These are phyloP conservation scores for Caenorhabditis sinica DNA, from an alignment of 2,888 invertebrate genomes.

Conservation along the genomic window DNA sequence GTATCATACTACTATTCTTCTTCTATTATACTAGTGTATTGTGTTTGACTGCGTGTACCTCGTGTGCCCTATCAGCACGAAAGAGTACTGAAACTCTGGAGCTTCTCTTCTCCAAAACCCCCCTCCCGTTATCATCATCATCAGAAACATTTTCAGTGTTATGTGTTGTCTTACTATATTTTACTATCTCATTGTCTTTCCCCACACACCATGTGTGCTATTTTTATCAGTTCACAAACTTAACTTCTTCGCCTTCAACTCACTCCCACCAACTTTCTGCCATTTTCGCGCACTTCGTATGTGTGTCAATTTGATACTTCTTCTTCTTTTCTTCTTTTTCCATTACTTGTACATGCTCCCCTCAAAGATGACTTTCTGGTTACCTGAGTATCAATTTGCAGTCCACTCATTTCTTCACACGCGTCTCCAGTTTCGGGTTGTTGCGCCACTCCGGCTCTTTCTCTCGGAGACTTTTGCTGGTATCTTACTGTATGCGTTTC, in stretches of 20 bases:
- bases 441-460: conserved; percentile 33
- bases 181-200: conserved; percentile 59
- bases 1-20: conserved; percentile 35
- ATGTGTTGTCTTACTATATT: conserved; percentile 65
- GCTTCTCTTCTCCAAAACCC: no score
- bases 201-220: conserved; percentile 17
- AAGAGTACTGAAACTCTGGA: conserved; percentile 52
- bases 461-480: conserved; percentile 25
- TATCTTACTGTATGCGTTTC: conserved; percentile 63
- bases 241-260: conserved; percentile 34
- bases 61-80: conserved; percentile 40
- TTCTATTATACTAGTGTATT: conserved; percentile 42
- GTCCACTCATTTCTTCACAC: conserved; percentile 58
- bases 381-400: conserved; percentile 62
- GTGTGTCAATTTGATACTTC: conserved; percentile 48
- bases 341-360: conserved; percentile 48
- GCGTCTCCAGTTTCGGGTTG: conserved; percentile 60
- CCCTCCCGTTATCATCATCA: conserved; percentile 32
- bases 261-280: conserved; percentile 11
- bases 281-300: conserved; percentile 54
- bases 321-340: conserved; percentile 7
- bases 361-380: conserved; percentile 51
- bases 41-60: conserved; percentile 27
- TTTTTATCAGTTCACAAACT: conserved; percentile 41
- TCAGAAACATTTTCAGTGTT: conserved; percentile 39